Percentiles rank a stretch among this genome's conserved stretches.
Evolutionary conservation across 2,113 vertebrate genomes (phyloP).

Genomic region (Acanthisitta chloris): DNA sequence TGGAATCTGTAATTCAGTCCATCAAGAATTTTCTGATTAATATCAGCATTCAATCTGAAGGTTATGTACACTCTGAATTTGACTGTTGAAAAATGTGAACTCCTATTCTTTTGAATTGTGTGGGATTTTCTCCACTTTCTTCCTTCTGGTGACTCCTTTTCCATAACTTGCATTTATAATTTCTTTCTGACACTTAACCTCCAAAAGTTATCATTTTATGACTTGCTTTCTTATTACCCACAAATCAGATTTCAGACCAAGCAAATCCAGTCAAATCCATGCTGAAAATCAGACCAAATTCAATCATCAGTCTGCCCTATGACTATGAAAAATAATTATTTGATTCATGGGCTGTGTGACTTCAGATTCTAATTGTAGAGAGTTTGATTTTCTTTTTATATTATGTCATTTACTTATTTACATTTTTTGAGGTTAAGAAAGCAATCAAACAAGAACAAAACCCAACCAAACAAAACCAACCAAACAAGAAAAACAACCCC

Average conservation of each 20-base stretch:
- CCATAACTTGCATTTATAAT: background rate
- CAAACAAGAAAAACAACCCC: background rate
- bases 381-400: background rate
- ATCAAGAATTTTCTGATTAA: background rate
- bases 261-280: background rate
- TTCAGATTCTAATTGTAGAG: background rate
- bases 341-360: background rate
- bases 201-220: accelerated
- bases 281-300: background rate
- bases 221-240: background rate
- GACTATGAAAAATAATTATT: background rate
- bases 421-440: background rate
- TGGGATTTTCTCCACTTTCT: background rate
- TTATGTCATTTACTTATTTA: background rate
- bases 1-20: background rate
- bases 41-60: background rate
- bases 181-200: background rate
- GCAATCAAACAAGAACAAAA: background rate
- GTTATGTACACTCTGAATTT: background rate
- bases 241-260: background rate
- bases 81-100: background rate
- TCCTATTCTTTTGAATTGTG: background rate
- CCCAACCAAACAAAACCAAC: background rate
- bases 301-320: background rate
- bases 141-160: background rate